Base-by-base conservation (phyloP, 2,797 vertebrate species). In the Saxicola maurus region DNA sequence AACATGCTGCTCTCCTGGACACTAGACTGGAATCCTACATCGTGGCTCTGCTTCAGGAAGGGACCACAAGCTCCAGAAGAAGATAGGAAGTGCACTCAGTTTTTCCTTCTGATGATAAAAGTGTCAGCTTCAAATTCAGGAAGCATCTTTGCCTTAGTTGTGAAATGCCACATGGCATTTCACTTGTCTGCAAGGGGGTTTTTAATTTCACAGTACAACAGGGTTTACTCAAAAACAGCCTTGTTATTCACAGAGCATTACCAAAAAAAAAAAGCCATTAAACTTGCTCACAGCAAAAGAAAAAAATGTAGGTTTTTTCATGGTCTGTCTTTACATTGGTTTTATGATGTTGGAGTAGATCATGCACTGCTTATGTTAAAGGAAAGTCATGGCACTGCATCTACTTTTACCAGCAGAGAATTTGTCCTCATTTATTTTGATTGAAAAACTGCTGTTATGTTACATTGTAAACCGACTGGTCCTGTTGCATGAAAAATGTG, bases 381-480 rank as follows among this genome's bases (percentile, higher is more conserved):
- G 62, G 35, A 68, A 92, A 89, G 25, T 21, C 56, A 18, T 4
- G 19, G 49, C 14, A 25, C 35, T 89, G 52, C 57, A 51, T 27
- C 49, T 27, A 30, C 56, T 83, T 84, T 74, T 76, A 84, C 53
- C 67, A 83, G 77, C 35, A 93, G 53, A 93, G 57, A 93, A 90
- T 89, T 91, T 91, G 81, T 79, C 64, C 67, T 86, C 80, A 79
- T 87, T 87, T 75, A 85, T 78, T 92, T 89, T 89, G 76, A 81
- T 52, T 85, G 62, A 82, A 87, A 90, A 92, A 83, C 45, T 69
- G 69, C 59, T 75, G 68, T 68, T 86, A 80, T 13, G 27, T 71
- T 84, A 68, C 30, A 67, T 30, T 82, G 75, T 74, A 91, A 89
- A 83, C 3, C 21, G 40, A 35, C 49, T 17, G 38, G 60, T 67